Evolutionary conservation across 2,888 invertebrate species (phyloP).

Genomic region (Pachliopta kotzebuea): DNA sequence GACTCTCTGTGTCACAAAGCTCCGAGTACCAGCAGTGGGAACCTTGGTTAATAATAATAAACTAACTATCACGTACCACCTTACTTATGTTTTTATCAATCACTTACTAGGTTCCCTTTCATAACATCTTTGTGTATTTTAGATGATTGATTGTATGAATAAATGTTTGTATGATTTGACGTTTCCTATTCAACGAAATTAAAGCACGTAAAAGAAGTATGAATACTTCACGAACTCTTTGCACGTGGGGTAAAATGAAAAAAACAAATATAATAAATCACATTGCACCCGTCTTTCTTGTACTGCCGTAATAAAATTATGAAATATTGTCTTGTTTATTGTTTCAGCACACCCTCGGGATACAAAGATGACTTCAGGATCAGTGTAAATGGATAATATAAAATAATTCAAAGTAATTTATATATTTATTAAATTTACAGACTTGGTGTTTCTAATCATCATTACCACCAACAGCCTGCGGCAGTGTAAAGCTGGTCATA

Average conservation of each 20-base stretch:
- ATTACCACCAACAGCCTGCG: no score
- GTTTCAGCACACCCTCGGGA: background rate
- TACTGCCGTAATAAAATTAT: background rate
- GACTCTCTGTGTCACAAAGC: no score
- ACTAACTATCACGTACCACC: no score
- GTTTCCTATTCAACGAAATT: background rate
- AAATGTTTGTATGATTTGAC: no score
- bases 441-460: background rate
- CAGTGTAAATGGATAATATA: background rate
- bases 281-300: background rate
- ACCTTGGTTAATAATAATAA: no score
- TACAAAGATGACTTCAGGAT: background rate
- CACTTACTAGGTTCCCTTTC: no score
- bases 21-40: no score
- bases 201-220: background rate
- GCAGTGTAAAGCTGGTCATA: no score
- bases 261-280: conserved; percentile 6
- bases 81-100: no score
- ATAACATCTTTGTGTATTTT: no score
- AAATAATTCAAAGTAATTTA: background rate
- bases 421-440: background rate
- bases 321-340: conserved; percentile 1
- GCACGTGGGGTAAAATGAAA: background rate
- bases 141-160: no score
- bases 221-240: background rate